Percentiles rank a stretch among this genome's conserved stretches.
These are phyloP conservation scores for Polia nebulosa DNA, from an alignment of 2,888 invertebrate species.

Conservation along the genomic window DNA sequence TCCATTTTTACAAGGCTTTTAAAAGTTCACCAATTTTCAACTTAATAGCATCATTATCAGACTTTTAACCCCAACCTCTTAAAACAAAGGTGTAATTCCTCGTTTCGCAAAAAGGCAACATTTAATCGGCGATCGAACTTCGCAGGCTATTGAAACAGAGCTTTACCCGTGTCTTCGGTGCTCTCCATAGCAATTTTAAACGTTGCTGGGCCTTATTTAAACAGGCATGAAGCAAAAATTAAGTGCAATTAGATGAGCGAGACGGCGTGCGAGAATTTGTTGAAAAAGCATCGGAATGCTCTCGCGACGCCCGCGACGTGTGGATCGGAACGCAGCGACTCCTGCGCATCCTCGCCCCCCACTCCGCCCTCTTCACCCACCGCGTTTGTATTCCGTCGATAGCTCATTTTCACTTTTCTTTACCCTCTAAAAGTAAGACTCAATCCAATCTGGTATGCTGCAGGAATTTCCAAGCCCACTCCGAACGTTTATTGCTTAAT, in stretches of 20 bases:
- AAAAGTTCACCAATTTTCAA: slow-evolving; percentile 8
- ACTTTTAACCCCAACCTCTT: slow-evolving; percentile 28
- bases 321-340: slow-evolving; percentile 80
- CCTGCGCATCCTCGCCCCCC: slow-evolving; percentile 60
- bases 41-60: slow-evolving; percentile 19
- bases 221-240: slow-evolving; percentile 87
- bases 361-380: slow-evolving; percentile 23
- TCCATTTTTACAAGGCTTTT: no score
- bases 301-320: slow-evolving; percentile 80
- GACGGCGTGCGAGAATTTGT: slow-evolving; percentile 85
- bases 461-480: slow-evolving; percentile 56
- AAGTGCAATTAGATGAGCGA: slow-evolving; percentile 87
- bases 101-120: slow-evolving; percentile 46
- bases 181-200: slow-evolving; percentile 77
- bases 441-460: slow-evolving; percentile 65
- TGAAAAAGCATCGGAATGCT: slow-evolving; percentile 84
- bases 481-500: slow-evolving; percentile 58
- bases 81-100: slow-evolving; percentile 49
- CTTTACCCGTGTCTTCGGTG: slow-evolving; percentile 61
- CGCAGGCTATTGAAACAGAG: slow-evolving; percentile 57
- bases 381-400: slow-evolving; percentile 67
- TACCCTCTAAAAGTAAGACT: slow-evolving; percentile 65
- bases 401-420: slow-evolving; percentile 70
- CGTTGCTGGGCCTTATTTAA: slow-evolving; percentile 82
- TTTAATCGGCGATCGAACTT: slow-evolving; percentile 59